phyloP scores from a whole-genome alignment of 2,797 vertebrate species.

The Mormyrus hasselquistii region DNA sequence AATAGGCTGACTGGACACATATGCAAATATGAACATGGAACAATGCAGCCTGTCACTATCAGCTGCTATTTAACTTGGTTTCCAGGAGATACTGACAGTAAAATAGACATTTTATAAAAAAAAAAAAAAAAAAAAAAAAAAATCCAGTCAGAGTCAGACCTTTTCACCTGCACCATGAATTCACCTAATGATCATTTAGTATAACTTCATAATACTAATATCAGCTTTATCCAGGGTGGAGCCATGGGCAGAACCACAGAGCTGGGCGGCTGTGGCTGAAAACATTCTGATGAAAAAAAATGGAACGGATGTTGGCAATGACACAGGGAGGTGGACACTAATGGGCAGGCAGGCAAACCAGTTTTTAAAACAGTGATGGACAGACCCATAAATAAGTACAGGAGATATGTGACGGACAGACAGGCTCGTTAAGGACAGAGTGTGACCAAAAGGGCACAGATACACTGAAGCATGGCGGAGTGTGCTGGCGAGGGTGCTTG shows the following conservation, averaged over 20 bases:
- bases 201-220: background rate
- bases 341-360: background rate
- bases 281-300: conserved; percentile 53
- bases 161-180: conserved; percentile 55
- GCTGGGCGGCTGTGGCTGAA: background rate
- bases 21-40: conserved; percentile 51
- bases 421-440: background rate
- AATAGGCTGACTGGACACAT: conserved; percentile 53
- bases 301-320: conserved; percentile 10
- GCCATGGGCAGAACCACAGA: background rate
- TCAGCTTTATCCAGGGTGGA: background rate
- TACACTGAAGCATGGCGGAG: background rate
- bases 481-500: background rate
- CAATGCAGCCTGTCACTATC: conserved; percentile 41
- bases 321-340: background rate
- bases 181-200: background rate
- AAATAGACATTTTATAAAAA: conserved; percentile 23
- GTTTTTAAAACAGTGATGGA: background rate
- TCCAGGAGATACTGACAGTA: conserved; percentile 16
- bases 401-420: background rate
- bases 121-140: background rate
- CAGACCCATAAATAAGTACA: background rate
- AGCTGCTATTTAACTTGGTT: conserved; percentile 36
- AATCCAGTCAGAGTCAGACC: conserved; percentile 21
- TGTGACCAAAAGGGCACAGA: background rate